Percentiles rank a stretch among this genome's conserved stretches.
phyloP scores from a whole-genome alignment of 1,140 invertebrate genomes.

The Saxidomus purpurata region DNA sequence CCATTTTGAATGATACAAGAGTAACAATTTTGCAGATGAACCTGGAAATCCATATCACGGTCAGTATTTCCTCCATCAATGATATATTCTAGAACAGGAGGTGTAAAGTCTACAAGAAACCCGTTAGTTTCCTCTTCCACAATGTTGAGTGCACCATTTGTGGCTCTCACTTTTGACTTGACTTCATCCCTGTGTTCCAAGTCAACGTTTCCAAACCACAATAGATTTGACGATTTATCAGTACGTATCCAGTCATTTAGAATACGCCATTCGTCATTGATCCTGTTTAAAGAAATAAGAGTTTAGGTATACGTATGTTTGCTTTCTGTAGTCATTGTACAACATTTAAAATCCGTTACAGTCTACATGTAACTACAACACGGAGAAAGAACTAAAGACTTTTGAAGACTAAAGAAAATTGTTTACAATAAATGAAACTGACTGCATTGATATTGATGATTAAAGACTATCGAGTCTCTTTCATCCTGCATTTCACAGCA shows the following conservation, averaged over 20 bases:
- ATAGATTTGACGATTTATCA: neutral
- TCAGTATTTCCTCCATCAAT: conserved; percentile 20
- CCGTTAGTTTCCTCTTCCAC: conserved; percentile 16
- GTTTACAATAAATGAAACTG: no score
- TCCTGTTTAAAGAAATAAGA: no score
- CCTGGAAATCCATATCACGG: conserved; percentile 56
- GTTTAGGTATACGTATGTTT: no score
- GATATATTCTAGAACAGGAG: conserved; percentile 28
- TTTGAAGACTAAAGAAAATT: no score
- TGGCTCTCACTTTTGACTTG: conserved; percentile 29
- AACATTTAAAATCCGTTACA: no score
- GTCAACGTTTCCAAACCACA: conserved; percentile 44
- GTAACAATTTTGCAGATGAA: neutral
- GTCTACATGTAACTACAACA: no score
- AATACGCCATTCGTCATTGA: neutral
- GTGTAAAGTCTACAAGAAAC: conserved; percentile 62
- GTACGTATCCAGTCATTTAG: conserved; percentile 53
- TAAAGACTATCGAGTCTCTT: no score
- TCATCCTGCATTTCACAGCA: no score
- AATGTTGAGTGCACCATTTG: conserved; percentile 58
- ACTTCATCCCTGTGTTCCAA: conserved; percentile 50
- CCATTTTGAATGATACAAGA: no score
- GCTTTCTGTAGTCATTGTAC: no score
- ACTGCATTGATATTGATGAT: no score
- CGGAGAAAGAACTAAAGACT: no score